These are phyloP conservation scores for Rhea pennata DNA, from an alignment of 2,113 vertebrate genomes.

Conservation along the genomic window DNA sequence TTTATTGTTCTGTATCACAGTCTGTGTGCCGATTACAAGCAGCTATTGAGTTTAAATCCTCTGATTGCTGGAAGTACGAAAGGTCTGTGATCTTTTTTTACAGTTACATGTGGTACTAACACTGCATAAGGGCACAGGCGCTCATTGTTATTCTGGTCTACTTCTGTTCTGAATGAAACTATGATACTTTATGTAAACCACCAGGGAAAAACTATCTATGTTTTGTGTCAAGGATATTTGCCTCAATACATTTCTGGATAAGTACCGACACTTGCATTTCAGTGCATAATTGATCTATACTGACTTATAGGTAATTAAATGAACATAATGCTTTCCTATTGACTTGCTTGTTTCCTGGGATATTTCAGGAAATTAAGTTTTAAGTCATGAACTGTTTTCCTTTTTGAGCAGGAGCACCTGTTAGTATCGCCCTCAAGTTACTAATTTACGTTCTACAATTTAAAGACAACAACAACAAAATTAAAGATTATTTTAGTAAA, in stretches of 20 bases:
- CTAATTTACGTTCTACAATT: background rate
- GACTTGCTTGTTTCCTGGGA: background rate
- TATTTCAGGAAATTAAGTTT: background rate
- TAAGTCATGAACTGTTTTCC: background rate
- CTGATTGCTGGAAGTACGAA: background rate
- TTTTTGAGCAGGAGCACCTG: background rate
- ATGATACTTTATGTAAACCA: background rate
- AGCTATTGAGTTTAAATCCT: background rate
- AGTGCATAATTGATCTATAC: background rate
- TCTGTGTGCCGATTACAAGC: fast-evolving
- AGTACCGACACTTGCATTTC: background rate
- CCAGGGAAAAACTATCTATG: fast-evolving
- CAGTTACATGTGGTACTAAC: background rate
- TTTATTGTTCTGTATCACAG: background rate
- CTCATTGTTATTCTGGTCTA: background rate
- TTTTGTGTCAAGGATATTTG: background rate
- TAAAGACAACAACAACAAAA: background rate
- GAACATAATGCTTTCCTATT: background rate
- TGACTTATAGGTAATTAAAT: background rate
- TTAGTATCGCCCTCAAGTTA: background rate
- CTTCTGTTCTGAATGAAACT: background rate
- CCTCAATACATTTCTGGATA: background rate
- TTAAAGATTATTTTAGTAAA: background rate
- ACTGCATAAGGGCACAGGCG: background rate
- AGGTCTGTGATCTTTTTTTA: background rate